Base-by-base conservation (phyloP, 53 echinoderm and acorn worm species). In the Paracentrotus lividus region DNA sequence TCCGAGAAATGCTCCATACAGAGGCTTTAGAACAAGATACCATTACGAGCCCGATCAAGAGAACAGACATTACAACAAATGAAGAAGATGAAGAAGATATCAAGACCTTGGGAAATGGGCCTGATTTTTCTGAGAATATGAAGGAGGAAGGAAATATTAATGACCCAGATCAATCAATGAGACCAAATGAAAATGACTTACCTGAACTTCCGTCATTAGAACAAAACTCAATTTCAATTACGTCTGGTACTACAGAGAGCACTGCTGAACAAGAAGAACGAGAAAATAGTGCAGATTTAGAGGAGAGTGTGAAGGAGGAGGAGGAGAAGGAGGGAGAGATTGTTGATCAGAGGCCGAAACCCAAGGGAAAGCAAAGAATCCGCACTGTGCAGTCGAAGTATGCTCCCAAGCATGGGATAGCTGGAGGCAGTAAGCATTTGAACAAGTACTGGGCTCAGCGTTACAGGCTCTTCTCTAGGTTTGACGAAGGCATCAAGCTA, bases 401-500 rank as follows among this genome's bases (percentile, higher is more conserved):
- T 23, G 16, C 90, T 51, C 51, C 47, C n/a, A 56, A 89, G 60
- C 89, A 65, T 58, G 23, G 23, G 21, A 65, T 89, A 2, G 40
- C 61, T 15, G 27, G 45, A 42, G 89, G 24, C 20, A 89, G 89
- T 24, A 52, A 86, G 86, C 33, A 86, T 20, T 20, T 86, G 86
- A 86, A 86, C 66, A 98, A 98, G 84, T 98, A 98, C 94, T 98
- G 99, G 99, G 99, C 94, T 58, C 99, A 98, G 90, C 96, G 99
- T 23, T 98, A 96, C 77, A 69, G 99, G 14, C 95, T 98, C 38
- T 98, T 98, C 88, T 97, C 97, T 61, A 95, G 66, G 44, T 98
- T 97, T 96, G 99, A 96, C 78, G 91, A 97, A 56, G 99, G 99
- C n/a, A 94, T 98, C 77, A 95, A 95, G 88, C 90, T 98, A 93